These are phyloP conservation scores for Etheostoma nigrum DNA, from an alignment of 2,797 vertebrate genomes.

Conservation along the genomic window DNA sequence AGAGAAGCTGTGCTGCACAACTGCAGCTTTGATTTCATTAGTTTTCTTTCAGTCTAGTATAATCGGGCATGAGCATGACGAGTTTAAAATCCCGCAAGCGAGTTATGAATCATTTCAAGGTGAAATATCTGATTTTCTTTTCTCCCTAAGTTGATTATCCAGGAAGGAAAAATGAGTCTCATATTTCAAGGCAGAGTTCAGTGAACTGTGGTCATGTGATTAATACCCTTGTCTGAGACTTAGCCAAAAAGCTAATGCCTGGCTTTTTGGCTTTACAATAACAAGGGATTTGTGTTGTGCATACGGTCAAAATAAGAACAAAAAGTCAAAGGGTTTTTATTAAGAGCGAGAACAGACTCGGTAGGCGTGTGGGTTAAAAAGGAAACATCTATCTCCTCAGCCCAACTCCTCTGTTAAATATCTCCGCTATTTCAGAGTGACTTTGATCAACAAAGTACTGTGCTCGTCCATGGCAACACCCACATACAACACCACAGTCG, in stretches of 20 bases:
- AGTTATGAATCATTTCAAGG: slow-evolving; percentile 72
- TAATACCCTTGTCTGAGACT: slow-evolving; percentile 71
- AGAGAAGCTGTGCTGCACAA: slow-evolving; percentile 54
- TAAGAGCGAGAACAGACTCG: slow-evolving; percentile 49
- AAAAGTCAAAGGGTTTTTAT: slow-evolving; percentile 52
- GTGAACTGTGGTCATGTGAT: slow-evolving; percentile 78
- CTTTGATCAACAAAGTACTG: slow-evolving; percentile 74
- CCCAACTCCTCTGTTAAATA: slow-evolving; percentile 69
- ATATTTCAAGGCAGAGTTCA: slow-evolving; percentile 75
- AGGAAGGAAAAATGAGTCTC: slow-evolving; percentile 73
- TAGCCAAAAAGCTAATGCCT: slow-evolving; percentile 69
- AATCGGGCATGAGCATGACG: slow-evolving; percentile 57
- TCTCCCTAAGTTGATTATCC: slow-evolving; percentile 68
- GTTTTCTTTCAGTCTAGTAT: slow-evolving; percentile 56
- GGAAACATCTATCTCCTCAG: slow-evolving; percentile 64
- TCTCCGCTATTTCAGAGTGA: slow-evolving; percentile 63
- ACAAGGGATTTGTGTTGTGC: slow-evolving; percentile 59
- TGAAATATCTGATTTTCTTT: slow-evolving; percentile 67
- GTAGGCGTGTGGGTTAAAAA: slow-evolving; percentile 69
- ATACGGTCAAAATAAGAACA: slow-evolving; percentile 60
- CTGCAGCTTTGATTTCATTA: slow-evolving; percentile 60
- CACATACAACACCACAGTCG: slow-evolving; percentile 70
- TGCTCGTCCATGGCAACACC: slow-evolving; percentile 72
- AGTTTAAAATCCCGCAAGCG: slow-evolving; percentile 55
- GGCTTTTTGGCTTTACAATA: slow-evolving; percentile 53